Evolutionary conservation across 2,113 vertebrate genomes (phyloP), one percentile per base, ranked within the genome.

Genomic region (Cichladusa arquata): DNA sequence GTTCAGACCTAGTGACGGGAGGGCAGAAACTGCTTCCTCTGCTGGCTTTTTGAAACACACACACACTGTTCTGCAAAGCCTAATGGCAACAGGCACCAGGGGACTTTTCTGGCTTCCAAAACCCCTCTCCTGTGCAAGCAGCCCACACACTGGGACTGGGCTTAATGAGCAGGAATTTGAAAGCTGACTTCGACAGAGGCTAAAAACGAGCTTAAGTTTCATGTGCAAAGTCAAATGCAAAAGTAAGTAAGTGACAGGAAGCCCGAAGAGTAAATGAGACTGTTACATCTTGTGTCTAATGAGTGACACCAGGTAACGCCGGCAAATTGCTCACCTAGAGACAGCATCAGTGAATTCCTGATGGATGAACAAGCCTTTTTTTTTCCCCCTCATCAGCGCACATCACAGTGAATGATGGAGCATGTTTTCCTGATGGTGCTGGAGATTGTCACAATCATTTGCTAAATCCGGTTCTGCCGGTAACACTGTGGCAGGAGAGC

Each of bases 291-390:
- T 2, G 60, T n/a, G 91, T 61, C 90, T 91, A 95, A 93, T 87
- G 93, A 96, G 92, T 82, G 95, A 93, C 92, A 90, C 81, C 20
- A 93, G 94, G 95, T 91, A 94, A 91, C 40, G 42, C 89, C 56
- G 90, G 93, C 93, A 95, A 95, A 96, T 89, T 96, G 93, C 93
- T 93, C 93, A 91, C 96, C 93, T 82, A 70, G 81, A 91, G 94
- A 94, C 90, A 94, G 91, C 86, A 54, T 71, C 85, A 23, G 87
- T 65, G 90, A 79, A 64, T 65, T 81, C 47, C 87, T 95, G 94
- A 95, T 83, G 87, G 94, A 91, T 92, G 94, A 95, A 93, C 95
- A 91, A 95, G 93, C 73, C 73, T 76, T 93, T 95, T 96, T 81
- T 85, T 85, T 82, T 14, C 13, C 36, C 91, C 93, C 90, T 80